A percentile compares a stretch with the other conserved stretches of the same genome.
Evolutionary conservation across 2,888 invertebrate species (phyloP).

Genomic region (Invenusta paracnida): DNA sequence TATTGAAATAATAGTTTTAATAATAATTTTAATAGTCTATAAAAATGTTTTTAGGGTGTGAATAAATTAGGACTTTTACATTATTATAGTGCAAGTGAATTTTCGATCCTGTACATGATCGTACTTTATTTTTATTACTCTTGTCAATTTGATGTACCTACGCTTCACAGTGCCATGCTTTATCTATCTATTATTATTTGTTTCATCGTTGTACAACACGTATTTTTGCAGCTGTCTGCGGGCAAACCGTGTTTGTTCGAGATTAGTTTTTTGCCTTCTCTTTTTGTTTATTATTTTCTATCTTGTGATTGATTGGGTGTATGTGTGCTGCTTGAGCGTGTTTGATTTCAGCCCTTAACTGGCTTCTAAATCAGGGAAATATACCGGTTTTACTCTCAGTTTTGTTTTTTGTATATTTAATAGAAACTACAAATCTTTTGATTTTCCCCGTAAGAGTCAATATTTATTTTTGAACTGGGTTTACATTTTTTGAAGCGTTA

Average conservation of each 20-base stretch:
- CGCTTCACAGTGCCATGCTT: background rate
- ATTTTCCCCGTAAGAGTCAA: too few species aligned
- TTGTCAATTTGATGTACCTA: background rate
- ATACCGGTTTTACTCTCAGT: slow-evolving; percentile 1
- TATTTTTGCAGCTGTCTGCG: background rate
- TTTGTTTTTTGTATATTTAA: too few species aligned
- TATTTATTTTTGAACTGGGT: too few species aligned
- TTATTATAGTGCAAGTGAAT: background rate
- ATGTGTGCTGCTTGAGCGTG: background rate
- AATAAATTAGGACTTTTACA: too few species aligned
- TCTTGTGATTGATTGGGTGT: background rate
- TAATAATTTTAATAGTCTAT: too few species aligned
- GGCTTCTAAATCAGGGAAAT: background rate
- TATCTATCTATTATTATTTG: background rate
- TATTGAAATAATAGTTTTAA: too few species aligned
- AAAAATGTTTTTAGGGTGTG: too few species aligned
- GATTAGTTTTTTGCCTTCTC: background rate
- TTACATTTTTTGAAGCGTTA: too few species aligned
- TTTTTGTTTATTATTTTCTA: background rate
- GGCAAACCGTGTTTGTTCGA: background rate
- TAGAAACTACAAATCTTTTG: too few species aligned
- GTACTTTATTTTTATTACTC: background rate
- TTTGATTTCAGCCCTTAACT: background rate
- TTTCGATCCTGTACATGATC: too few species aligned
- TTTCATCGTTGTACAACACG: background rate